Conservation (phyloP, 2,888 invertebrate genomes). For the Tiphia femorata region DNA sequence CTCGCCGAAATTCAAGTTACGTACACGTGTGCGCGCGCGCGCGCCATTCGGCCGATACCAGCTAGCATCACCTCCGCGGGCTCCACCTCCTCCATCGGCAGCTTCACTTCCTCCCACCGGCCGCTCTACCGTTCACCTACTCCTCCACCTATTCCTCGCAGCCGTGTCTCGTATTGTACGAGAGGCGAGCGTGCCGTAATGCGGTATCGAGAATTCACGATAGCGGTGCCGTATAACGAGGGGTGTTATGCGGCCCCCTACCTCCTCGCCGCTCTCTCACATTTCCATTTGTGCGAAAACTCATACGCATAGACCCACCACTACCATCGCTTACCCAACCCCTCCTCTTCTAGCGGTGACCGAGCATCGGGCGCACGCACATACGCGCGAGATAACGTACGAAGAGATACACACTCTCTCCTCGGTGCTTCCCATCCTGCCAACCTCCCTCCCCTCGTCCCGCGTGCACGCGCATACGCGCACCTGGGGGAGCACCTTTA, state of each 20-base stretch:
- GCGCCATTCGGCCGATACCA: not conserved
- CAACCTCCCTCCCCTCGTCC: not conserved
- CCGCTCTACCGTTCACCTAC: not conserved
- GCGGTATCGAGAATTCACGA: conserved; percentile 15
- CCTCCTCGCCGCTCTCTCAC: too few species aligned
- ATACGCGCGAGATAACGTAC: not conserved
- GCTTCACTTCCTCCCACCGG: not conserved
- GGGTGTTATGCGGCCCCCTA: not conserved
- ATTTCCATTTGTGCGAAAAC: not conserved
- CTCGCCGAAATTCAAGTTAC: conserved; percentile 7
- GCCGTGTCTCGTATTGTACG: not conserved
- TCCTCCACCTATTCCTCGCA: not conserved
- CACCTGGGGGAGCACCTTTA: not conserved
- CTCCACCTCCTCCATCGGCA: not conserved
- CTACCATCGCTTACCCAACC: too few species aligned
- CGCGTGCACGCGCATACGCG: not conserved
- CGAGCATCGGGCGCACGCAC: not conserved
- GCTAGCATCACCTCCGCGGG: not conserved
- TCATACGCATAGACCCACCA: too few species aligned
- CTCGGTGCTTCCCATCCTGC: too few species aligned
- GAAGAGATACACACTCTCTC: not conserved
- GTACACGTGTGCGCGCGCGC: not conserved
- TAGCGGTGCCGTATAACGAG: not conserved
- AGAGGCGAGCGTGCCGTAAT: conserved; percentile 8
- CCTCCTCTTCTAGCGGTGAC: too few species aligned